Percentiles rank a stretch among this genome's conserved stretches.
Evolutionary conservation across 2,113 vertebrate genomes (phyloP).

Genomic region (Nannobrachium achirus): DNA sequence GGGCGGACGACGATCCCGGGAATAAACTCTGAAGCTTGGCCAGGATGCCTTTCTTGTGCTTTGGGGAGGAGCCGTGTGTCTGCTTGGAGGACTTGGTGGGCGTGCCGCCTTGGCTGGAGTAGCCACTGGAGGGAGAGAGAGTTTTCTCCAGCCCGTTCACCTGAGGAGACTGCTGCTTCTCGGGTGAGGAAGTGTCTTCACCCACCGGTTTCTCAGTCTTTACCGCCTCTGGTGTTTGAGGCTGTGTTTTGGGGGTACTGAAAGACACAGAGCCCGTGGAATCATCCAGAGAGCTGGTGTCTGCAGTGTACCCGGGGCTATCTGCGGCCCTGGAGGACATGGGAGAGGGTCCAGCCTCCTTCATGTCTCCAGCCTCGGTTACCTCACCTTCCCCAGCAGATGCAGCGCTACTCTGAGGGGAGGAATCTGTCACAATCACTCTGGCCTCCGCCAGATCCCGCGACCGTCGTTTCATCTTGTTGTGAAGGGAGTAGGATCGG

Average conservation of each 20-base stretch:
- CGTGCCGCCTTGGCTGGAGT: slow-evolving; percentile 86
- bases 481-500: slow-evolving; percentile 91
- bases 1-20: slow-evolving; percentile 71
- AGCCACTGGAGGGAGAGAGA: slow-evolving; percentile 88
- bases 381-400: slow-evolving; percentile 42
- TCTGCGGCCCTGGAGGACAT: slow-evolving; percentile 21
- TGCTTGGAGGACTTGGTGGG: slow-evolving; percentile 78
- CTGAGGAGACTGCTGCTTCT: slow-evolving; percentile 14
- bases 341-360: slow-evolving; percentile 63
- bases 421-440: slow-evolving; percentile 26
- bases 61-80: slow-evolving; percentile 70
- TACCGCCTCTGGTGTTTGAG: slow-evolving; percentile 26
- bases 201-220: slow-evolving; percentile 62
- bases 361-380: slow-evolving; percentile 43
- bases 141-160: slow-evolving; percentile 69
- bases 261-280: slow-evolving; percentile 43
- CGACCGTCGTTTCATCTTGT: slow-evolving; percentile 82
- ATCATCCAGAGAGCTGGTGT: slow-evolving; percentile 77
- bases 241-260: slow-evolving; percentile 49
- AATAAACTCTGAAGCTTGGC: slow-evolving; percentile 80
- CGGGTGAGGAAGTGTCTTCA: slow-evolving; percentile 55
- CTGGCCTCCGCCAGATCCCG: slow-evolving; percentile 62
- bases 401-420: slow-evolving; percentile 3
- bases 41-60: slow-evolving; percentile 73
- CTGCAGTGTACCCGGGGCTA: slow-evolving; percentile 67